Percentiles rank a stretch among this genome's conserved stretches.
Conservation (phyloP, 2,797 vertebrate genomes). For the Mus caroli region DNA sequence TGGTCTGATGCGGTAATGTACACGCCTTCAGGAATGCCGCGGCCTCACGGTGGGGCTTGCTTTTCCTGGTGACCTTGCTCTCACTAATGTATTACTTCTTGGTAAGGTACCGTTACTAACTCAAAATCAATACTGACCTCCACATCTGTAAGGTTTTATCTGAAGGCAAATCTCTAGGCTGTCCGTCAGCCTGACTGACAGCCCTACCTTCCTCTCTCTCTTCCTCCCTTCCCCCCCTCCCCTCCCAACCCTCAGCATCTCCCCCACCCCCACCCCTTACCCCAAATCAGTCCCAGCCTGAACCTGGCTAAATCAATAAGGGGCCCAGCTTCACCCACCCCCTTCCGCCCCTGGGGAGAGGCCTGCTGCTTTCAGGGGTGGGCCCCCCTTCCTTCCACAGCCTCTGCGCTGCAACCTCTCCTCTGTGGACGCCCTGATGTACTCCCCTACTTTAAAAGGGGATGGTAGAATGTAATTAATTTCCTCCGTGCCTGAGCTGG, state of each 20-base stretch:
- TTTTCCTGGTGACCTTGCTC: slow-evolving; percentile 88
- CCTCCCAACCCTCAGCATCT: slow-evolving; percentile 81
- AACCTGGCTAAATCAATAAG: slow-evolving; percentile 79
- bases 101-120: slow-evolving; percentile 90
- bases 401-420: slow-evolving; percentile 69
- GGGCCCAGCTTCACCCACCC: slow-evolving; percentile 42
- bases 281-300: slow-evolving; percentile 88
- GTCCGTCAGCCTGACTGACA: slow-evolving; percentile 86
- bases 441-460: slow-evolving; percentile 94
- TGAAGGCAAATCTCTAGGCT: slow-evolving; percentile 88
- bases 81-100: slow-evolving; percentile 90
- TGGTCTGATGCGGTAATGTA: slow-evolving; percentile 80
- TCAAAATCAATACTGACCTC: slow-evolving; percentile 91
- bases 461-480: slow-evolving; percentile 98
- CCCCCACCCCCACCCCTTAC: slow-evolving; percentile 80
- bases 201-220: slow-evolving; percentile 83
- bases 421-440: slow-evolving; percentile 82
- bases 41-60: slow-evolving; percentile 78
- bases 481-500: slow-evolving; percentile 98
- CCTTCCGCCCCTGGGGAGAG: slow-evolving; percentile 73
- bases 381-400: slow-evolving; percentile 71
- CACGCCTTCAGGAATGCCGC: slow-evolving; percentile 84
- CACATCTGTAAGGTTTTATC: slow-evolving; percentile 91
- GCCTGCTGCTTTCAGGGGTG: slow-evolving; percentile 67
- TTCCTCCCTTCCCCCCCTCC: slow-evolving; percentile 49